Evolutionary conservation across 2,888 invertebrate species (phyloP), one percentile per base, ranked within the genome.

Genomic region (Ashinkailepas kermadecensis): DNA sequence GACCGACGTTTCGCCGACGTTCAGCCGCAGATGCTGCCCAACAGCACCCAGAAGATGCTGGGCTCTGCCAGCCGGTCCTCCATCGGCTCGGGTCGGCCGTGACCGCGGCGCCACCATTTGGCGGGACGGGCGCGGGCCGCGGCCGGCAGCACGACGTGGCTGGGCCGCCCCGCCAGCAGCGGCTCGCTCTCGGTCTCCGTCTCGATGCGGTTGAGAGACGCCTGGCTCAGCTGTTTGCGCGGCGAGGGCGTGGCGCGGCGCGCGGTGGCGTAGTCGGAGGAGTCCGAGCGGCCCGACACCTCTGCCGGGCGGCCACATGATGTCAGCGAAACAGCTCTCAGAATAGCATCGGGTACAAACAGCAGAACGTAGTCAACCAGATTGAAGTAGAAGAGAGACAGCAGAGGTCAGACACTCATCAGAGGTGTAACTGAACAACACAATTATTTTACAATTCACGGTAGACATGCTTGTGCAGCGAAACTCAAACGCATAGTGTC

Each of bases 231-330:
- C 15, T 74, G 25, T 18, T 74, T 74, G 74, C 74, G 74, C 54
- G 74, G 74, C 74, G 74, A 74, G 0, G 74, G 25, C 18, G 74
- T 21, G 70, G 39, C 39, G 74, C 74, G 74, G 54, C 74, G 74
- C 54, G 18, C 74, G 74, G 74, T 74, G 74, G 74, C 74, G 54
- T 74, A 74, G 74, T 74, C 74, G 54, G 74, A 54, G 54, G 74
- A 74, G 39, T 74, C 74, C 15, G 74, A 74, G 74, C 54, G 54
- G 74, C 74, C 54, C 18, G 74, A 15, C 18, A 13, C 59, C 12
- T 39, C 39, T 39, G 39, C 39, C 39, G 39, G 39, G 39, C 39
- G 4, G 39, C 39, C 39, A 39, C 39, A 39, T 39, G 39, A 39
- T 39, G 39, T 39, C 39, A 39, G 39, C 39, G 39, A 39, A 39